A percentile compares a stretch with the other conserved stretches of the same genome.
These are phyloP conservation scores for Eutolmus rufibarbis DNA, from an alignment of 2,888 invertebrate genomes.

Conservation along the genomic window DNA sequence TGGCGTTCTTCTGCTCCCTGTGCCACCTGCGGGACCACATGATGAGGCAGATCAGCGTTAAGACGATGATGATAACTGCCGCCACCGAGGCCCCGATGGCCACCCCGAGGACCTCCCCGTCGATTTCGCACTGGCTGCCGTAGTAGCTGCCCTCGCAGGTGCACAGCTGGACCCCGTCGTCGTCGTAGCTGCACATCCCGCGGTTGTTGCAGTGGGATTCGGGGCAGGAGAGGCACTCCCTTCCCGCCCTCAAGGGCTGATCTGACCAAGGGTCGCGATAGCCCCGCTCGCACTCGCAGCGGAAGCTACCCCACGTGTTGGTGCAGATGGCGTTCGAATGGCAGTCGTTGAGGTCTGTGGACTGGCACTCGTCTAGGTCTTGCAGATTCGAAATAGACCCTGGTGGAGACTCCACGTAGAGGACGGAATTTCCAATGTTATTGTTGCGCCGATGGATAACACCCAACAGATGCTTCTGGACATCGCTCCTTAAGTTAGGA, in stretches of 20 bases:
- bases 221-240: slow-evolving; percentile 80
- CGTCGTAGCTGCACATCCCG: slow-evolving; percentile 81
- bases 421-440: slow-evolving; percentile 85
- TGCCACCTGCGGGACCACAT: slow-evolving; percentile 95
- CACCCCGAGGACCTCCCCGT: slow-evolving; percentile 90
- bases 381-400: slow-evolving; percentile 77
- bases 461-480: slow-evolving; percentile 84
- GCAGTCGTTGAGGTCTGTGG: slow-evolving; percentile 84
- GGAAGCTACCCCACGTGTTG: slow-evolving; percentile 80
- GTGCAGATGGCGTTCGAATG: slow-evolving; percentile 78
- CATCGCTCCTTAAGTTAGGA: slow-evolving; percentile 74
- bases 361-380: slow-evolving; percentile 89
- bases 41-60: slow-evolving; percentile 84
- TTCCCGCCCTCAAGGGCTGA: slow-evolving; percentile 73
- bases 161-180: slow-evolving; percentile 64
- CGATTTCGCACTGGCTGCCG: slow-evolving; percentile 87
- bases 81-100: slow-evolving; percentile 90
- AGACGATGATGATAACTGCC: slow-evolving; percentile 85
- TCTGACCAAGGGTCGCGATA: slow-evolving; percentile 78
- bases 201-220: slow-evolving; percentile 81
- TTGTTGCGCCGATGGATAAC: slow-evolving; percentile 84
- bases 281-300: slow-evolving; percentile 76
- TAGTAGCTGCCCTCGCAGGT: slow-evolving; percentile 85
- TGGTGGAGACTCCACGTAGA: slow-evolving; percentile 83
- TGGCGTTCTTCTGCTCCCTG: slow-evolving; percentile 81